Evolutionary conservation across 2,797 vertebrate genomes (phyloP).

Genomic region (Crypturellus tataupa): DNA sequence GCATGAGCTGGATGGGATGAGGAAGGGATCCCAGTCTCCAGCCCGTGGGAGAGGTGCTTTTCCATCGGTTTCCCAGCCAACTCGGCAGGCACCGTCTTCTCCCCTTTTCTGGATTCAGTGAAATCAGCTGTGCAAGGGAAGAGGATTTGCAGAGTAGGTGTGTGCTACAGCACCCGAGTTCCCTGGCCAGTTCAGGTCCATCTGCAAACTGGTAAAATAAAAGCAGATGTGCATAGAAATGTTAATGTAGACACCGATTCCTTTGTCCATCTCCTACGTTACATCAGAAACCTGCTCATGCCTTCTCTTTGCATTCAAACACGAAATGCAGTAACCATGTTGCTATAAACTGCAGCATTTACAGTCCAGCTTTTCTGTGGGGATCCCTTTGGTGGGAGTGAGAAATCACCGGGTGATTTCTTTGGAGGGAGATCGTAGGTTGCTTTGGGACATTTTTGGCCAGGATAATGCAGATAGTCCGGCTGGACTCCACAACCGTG

Average conservation of each 20-base stretch:
- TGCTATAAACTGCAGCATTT: fast-evolving
- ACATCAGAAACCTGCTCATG: neutral
- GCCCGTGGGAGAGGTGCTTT: neutral
- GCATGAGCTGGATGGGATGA: fast-evolving
- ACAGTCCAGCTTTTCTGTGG: neutral
- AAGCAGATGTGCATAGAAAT: neutral
- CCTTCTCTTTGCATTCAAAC: neutral
- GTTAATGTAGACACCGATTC: neutral
- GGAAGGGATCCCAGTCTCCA: neutral
- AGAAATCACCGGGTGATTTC: neutral
- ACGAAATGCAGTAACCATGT: fast-evolving
- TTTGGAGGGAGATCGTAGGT: neutral
- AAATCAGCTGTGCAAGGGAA: neutral
- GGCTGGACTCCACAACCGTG: neutral
- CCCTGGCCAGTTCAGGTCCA: fast-evolving
- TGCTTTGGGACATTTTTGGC: neutral
- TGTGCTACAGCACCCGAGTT: neutral
- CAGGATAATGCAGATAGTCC: neutral
- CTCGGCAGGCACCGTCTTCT: fast-evolving
- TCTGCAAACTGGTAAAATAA: neutral
- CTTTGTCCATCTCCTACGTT: neutral
- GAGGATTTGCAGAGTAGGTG: neutral
- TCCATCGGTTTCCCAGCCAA: neutral
- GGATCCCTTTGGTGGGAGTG: neutral
- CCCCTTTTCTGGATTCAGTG: neutral